Evolutionary conservation across 2,797 vertebrate species (phyloP).

Genomic region (Neoniphon sammara): DNA sequence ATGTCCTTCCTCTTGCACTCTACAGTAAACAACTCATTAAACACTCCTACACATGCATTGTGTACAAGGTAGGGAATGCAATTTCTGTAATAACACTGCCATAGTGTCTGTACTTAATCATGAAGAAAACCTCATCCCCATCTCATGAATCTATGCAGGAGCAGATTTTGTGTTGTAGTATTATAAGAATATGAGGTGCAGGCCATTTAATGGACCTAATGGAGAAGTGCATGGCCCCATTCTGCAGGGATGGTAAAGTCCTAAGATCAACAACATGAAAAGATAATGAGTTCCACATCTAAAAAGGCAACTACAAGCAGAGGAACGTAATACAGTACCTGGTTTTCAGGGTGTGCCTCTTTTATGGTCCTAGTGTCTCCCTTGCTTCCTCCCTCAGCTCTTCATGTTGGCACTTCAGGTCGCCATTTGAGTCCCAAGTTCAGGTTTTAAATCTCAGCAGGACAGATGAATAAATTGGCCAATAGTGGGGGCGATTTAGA

Average conservation of each 20-base stretch:
- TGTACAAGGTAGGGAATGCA: not conserved
- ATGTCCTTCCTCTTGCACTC: not conserved
- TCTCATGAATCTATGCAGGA: constrained; percentile 19
- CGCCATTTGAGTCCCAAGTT: no score
- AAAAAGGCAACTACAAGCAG: constrained; percentile 60
- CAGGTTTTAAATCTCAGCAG: no score
- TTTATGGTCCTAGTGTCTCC: constrained; percentile 25
- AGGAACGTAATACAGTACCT: constrained; percentile 52
- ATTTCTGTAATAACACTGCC: not conserved
- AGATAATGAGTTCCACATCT: constrained; percentile 66
- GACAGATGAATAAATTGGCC: no score
- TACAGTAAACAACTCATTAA: not conserved
- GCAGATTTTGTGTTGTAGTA: constrained; percentile 13
- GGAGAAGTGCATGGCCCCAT: constrained; percentile 62
- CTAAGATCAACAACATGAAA: constrained; percentile 76
- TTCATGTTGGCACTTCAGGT: constrained; percentile 4
- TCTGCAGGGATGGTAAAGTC: constrained; percentile 50
- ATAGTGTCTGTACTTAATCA: not conserved
- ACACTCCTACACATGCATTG: not conserved
- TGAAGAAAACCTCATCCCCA: constrained; percentile 4
- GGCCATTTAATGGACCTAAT: constrained; percentile 61
- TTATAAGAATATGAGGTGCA: constrained; percentile 36
- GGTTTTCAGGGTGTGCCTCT: constrained; percentile 24
- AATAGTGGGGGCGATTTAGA: no score
- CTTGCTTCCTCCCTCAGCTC: constrained; percentile 9